A percentile compares a stretch with the other conserved stretches of the same genome.
These are phyloP conservation scores for Hirtodrosophila confusa DNA, from an alignment of 2,888 invertebrate species.

Conservation along the genomic window DNA sequence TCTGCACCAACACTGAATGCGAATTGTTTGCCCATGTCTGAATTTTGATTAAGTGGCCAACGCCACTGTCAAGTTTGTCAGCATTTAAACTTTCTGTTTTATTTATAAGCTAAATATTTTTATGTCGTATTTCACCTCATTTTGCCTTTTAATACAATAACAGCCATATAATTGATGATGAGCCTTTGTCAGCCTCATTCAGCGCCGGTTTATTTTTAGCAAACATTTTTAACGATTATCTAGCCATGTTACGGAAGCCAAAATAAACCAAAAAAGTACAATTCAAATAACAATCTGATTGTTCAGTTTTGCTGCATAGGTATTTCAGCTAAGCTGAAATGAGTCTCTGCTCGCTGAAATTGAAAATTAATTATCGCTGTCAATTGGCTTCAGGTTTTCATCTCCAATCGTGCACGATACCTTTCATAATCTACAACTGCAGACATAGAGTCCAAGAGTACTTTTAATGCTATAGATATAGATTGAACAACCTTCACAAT, in stretches of 20 bases:
- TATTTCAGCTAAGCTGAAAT: neutral
- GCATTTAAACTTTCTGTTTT: constrained; percentile 44
- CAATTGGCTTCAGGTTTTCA: too few relatives aligned
- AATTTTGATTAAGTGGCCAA: constrained; percentile 77
- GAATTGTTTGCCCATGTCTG: constrained; percentile 77
- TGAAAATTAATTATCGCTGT: too few relatives aligned
- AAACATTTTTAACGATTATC: constrained; percentile 26
- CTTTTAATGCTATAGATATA: too few relatives aligned
- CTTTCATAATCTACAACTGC: too few relatives aligned
- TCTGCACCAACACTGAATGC: constrained; percentile 42
- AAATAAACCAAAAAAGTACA: neutral
- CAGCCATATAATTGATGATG: constrained; percentile 72
- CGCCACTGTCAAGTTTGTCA: constrained; percentile 49
- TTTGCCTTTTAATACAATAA: constrained; percentile 19
- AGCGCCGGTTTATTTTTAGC: constrained; percentile 47
- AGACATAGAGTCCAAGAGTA: too few relatives aligned
- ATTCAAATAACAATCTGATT: neutral
- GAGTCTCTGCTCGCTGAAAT: too few relatives aligned
- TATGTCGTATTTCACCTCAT: constrained; percentile 48
- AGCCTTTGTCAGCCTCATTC: constrained; percentile 37
- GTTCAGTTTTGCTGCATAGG: neutral
- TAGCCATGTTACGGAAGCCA: constrained; percentile 14
- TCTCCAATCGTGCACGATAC: too few relatives aligned
- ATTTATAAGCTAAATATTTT: constrained; percentile 60
- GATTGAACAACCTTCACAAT: too few relatives aligned